Conservation (phyloP, 2,888 invertebrate genomes). For the Diloba caeruleocephala region DNA sequence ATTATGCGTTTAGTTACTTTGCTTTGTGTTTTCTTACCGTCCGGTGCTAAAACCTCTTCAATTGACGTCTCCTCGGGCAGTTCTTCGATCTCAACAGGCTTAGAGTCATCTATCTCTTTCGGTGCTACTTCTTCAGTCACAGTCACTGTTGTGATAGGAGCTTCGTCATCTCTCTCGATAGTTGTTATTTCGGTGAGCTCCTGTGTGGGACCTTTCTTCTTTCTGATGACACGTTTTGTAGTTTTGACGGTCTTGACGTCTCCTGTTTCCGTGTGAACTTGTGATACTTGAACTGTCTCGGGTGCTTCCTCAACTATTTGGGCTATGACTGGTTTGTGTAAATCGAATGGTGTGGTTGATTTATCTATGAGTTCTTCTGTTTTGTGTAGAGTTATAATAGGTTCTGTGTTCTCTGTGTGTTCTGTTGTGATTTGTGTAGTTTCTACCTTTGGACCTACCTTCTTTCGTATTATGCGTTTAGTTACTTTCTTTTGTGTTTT, state of each 20-base stretch:
- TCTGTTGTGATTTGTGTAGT: constrained; percentile 14
- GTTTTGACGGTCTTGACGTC: constrained; percentile 28
- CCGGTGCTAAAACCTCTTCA: constrained; percentile 58
- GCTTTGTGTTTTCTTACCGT: constrained; percentile 64
- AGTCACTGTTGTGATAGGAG: constrained; percentile 44
- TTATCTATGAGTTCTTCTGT: constrained; percentile 66
- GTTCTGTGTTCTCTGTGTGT: constrained; percentile 72
- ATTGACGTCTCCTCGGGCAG: constrained; percentile 68
- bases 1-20: constrained; percentile 70
- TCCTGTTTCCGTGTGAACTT: constrained; percentile 11
- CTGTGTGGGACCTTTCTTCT: constrained; percentile 22
- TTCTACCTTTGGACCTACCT: constrained; percentile 17
- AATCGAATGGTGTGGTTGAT: constrained; percentile 36
- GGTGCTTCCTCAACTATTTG: constrained; percentile 46
- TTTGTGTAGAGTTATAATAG: constrained; percentile 73
- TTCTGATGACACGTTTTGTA: constrained; percentile 29
- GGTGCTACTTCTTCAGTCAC: constrained; percentile 46
- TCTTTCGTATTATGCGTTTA: constrained; percentile 9
- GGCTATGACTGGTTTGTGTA: constrained; percentile 41
- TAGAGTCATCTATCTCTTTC: constrained; percentile 17
- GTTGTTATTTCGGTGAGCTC: constrained; percentile 51
- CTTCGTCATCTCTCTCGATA: constrained; percentile 52
- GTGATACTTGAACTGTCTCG: constrained; percentile 13
- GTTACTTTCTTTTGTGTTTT: constrained; percentile 1
- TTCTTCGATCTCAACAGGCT: constrained; percentile 62